Evolutionary conservation across 1,140 invertebrate genomes (phyloP).

Genomic region (Drosophila teissieri): DNA sequence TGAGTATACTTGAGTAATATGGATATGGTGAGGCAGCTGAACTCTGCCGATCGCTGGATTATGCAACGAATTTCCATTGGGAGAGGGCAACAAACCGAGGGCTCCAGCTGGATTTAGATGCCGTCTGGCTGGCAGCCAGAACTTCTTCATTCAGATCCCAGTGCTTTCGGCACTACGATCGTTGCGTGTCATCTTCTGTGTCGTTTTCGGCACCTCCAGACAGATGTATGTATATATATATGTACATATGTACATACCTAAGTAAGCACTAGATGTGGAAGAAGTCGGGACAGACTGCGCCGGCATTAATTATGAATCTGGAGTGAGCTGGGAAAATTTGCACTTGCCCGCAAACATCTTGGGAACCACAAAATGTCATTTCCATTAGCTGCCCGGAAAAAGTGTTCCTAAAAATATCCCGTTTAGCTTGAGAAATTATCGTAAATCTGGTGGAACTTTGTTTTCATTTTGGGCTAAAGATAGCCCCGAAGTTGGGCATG

Average conservation of each 20-base stretch:
- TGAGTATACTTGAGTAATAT: conserved; percentile 24
- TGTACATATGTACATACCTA: too few species aligned
- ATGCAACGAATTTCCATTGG: conserved; percentile 43
- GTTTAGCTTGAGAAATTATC: conserved; percentile 54
- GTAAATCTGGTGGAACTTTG: conserved; percentile 71
- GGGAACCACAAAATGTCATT: conserved; percentile 72
- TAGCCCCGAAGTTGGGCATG: conserved; percentile 21
- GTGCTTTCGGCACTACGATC: conserved; percentile 39
- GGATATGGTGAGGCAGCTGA: conserved; percentile 30
- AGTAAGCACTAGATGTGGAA: conserved; percentile 3
- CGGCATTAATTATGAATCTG: conserved; percentile 76
- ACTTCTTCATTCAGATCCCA: conserved; percentile 15
- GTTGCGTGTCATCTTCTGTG: conserved; percentile 62
- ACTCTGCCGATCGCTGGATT: conserved; percentile 60
- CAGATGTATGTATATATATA: not conserved
- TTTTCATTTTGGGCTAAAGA: conserved; percentile 22
- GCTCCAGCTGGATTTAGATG: conserved; percentile 48
- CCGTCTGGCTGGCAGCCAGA: conserved; percentile 47
- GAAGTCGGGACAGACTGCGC: conserved; percentile 20
- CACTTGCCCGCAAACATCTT: conserved; percentile 52
- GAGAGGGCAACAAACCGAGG: conserved; percentile 53
- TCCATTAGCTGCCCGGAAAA: conserved; percentile 65
- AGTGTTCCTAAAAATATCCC: conserved; percentile 31
- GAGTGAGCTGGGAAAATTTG: conserved; percentile 60
- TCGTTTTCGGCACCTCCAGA: conserved; percentile 69